Evolutionary conservation across 1,140 invertebrate genomes (phyloP).

Genomic region (silkworm (Bombyx mori)): DNA sequence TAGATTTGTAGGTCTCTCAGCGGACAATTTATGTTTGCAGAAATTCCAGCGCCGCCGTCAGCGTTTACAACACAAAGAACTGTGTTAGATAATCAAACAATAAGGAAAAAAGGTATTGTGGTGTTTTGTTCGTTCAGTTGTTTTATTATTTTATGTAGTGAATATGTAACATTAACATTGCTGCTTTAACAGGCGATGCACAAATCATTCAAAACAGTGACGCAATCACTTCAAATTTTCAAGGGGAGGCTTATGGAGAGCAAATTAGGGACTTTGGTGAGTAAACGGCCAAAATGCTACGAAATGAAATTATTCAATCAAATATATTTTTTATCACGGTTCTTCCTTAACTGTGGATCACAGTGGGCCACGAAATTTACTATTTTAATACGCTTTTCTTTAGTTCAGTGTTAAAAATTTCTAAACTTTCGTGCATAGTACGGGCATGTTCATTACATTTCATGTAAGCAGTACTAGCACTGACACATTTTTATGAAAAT

Average conservation of each 20-base stretch:
- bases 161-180: not conserved
- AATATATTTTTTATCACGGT: too few species aligned
- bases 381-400: too few species aligned
- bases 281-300: not conserved
- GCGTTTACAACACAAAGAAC: conserved; percentile 55
- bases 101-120: conserved; percentile 52
- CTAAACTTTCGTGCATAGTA: too few species aligned
- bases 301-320: too few species aligned
- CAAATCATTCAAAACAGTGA: conserved; percentile 44
- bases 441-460: too few species aligned
- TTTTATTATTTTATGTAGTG: not conserved
- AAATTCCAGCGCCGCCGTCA: conserved; percentile 61
- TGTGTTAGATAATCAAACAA: conserved; percentile 58
- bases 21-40: conserved; percentile 25
- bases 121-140: conserved; percentile 1
- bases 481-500: too few species aligned
- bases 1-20: too few species aligned
- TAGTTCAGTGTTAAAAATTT: too few species aligned
- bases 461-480: too few species aligned
- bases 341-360: too few species aligned
- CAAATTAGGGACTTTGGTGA: conserved; percentile 61
- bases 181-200: conserved; percentile 39
- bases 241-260: conserved; percentile 56
- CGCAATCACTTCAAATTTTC: conserved; percentile 59
- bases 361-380: too few species aligned